Evolutionary conservation across 1,140 invertebrate species (phyloP).

Genomic region (Bombus breviceps): DNA sequence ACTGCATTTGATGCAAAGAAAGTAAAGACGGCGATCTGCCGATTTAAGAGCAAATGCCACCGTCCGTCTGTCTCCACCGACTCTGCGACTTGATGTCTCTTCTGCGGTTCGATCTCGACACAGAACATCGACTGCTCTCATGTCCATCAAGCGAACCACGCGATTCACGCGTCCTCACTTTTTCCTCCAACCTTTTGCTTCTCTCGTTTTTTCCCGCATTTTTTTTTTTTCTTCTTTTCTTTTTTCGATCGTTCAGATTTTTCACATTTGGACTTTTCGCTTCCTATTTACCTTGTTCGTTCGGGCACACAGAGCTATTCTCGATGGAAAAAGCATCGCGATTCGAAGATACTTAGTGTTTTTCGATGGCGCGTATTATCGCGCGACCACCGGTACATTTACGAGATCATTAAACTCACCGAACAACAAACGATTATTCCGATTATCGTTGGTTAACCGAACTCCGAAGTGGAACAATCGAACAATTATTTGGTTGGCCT

Average conservation of each 20-base stretch:
- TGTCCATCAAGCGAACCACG: background rate
- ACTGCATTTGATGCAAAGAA: constrained; percentile 76
- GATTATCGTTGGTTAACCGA: constrained; percentile 62
- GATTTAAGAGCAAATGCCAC: constrained; percentile 71
- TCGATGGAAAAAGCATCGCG: too few species aligned
- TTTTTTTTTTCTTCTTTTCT: too few species aligned
- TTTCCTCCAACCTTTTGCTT: background rate
- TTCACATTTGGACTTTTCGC: background rate
- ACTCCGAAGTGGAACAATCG: constrained; percentile 44
- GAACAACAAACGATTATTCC: constrained; percentile 51
- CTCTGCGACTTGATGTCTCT: constrained; percentile 61
- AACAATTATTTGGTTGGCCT: constrained; percentile 51
- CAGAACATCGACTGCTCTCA: constrained; percentile 18
- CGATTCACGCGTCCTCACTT: background rate
- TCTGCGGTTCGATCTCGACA: constrained; percentile 57
- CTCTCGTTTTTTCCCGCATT: background rate
- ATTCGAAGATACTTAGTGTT: background rate
- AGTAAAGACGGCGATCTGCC: constrained; percentile 72
- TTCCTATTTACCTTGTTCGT: too few species aligned
- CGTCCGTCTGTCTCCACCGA: constrained; percentile 46
- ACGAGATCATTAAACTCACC: constrained; percentile 52
- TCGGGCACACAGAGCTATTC: too few species aligned
- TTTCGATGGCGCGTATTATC: background rate
- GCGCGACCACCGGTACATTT: constrained; percentile 32
- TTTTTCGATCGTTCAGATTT: background rate